Percentiles rank a stretch among this genome's conserved stretches.
Conservation (phyloP, 1,140 invertebrate species). For the Doryteuthis pealeii region DNA sequence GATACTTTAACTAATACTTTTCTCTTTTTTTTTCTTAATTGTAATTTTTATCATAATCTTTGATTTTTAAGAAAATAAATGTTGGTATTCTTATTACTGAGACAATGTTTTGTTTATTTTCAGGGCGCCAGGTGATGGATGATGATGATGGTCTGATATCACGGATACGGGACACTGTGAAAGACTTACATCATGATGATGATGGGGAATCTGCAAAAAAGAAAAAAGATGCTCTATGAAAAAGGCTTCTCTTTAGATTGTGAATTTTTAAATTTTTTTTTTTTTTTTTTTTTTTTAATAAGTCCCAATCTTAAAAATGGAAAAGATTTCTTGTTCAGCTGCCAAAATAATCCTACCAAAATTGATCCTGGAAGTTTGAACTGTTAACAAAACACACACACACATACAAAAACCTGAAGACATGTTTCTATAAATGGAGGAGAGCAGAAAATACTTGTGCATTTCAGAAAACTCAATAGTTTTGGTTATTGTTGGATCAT, state of each 20-base stretch:
- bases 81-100: background rate
- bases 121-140: conserved; percentile 27
- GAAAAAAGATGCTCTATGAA: background rate
- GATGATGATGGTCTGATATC: conserved; percentile 27
- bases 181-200: conserved; percentile 9
- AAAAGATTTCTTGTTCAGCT: background rate
- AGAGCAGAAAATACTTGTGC: too few species aligned
- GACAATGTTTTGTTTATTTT: background rate
- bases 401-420: too few species aligned
- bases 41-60: too few species aligned
- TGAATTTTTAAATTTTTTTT: background rate
- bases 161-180: conserved; percentile 30
- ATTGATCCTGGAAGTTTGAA: too few species aligned
- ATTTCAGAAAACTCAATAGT: too few species aligned
- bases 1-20: too few species aligned
- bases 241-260: background rate
- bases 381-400: too few species aligned
- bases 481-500: too few species aligned
- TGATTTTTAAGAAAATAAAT: background rate
- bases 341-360: too few species aligned
- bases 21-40: too few species aligned
- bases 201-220: background rate
- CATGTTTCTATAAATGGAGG: too few species aligned
- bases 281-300: background rate
- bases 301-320: background rate